Conservation (phyloP, 2,113 vertebrate species). For the Forbesichthys papilliferus region DNA sequence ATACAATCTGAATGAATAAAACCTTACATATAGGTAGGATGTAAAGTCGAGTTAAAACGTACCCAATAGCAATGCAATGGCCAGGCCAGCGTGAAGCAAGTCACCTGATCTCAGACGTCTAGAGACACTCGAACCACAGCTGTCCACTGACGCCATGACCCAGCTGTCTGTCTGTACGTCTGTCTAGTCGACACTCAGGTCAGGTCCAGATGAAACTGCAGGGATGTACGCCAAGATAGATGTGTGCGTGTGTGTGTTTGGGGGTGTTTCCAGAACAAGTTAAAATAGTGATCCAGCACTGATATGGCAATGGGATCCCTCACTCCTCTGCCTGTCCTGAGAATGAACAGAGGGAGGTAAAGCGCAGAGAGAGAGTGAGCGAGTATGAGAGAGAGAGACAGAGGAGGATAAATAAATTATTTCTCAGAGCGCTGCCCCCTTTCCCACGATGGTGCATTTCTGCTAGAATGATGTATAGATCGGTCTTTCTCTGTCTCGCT, state of each 20-base stretch:
- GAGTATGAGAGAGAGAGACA: slow-evolving; percentile 9
- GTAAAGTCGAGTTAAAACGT: slow-evolving; percentile 40
- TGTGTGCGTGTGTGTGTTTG: not conserved
- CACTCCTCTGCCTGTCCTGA: slow-evolving; percentile 64
- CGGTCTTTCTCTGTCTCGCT: slow-evolving; percentile 16
- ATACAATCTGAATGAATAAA: not conserved
- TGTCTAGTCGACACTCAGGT: slow-evolving; percentile 30
- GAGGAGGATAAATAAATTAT: slow-evolving; percentile 43
- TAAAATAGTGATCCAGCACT: slow-evolving; percentile 50
- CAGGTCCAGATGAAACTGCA: not conserved
- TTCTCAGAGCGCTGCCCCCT: slow-evolving; percentile 39
- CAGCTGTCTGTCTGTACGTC: slow-evolving; percentile 31
- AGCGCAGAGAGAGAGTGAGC: not conserved
- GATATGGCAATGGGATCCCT: slow-evolving; percentile 36
- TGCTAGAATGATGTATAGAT: slow-evolving; percentile 12
- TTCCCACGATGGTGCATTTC: slow-evolving; percentile 6
- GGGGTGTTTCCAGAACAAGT: slow-evolving; percentile 39
- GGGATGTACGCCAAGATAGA: not conserved
- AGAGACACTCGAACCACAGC: slow-evolving; percentile 52
- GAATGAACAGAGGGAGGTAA: slow-evolving; percentile 49
- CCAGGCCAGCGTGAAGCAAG: slow-evolving; percentile 60
- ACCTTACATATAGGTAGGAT: slow-evolving; percentile 3
- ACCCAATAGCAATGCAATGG: slow-evolving; percentile 65
- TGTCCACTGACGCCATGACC: slow-evolving; percentile 69
- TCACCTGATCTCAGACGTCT: slow-evolving; percentile 59